Base-by-base conservation (phyloP, 2,797 vertebrate genomes). In the Smutsia temminckii region DNA sequence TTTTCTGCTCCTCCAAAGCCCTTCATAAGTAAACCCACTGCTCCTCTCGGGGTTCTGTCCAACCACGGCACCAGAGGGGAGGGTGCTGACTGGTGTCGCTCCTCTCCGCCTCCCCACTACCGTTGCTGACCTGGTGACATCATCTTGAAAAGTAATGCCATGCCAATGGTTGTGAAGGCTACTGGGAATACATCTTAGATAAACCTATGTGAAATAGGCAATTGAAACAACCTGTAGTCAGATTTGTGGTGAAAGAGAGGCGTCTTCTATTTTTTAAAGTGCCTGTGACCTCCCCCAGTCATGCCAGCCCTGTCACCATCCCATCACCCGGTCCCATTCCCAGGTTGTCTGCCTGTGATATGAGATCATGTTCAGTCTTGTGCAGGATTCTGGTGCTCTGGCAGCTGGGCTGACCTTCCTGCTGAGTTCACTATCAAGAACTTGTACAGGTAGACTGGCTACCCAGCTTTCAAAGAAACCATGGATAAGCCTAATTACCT, bases 1-100 rank as follows among this genome's bases (percentile, higher is more conserved):
- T 92, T 37, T 68, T 93, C 77, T 5, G 51, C 75, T 42, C 59
- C 92, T 66, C 66, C 69, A 20, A 92, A 92, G 40, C 20, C 17
- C 51, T 59, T 74, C 34, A 27, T 61, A 72, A 87, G 37, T 14
- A 64, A 95, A 16, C 17, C 2, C 20, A 12, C 6, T n/a, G 53
- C 63, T 71, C 18, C 12, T 0, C 27, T 83, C 32, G 29, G 59
- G 37, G 8, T 77, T 80, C 46, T 46, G 61, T 55, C 66, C 17
- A 20, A 20, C 6, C 0, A 0, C 9, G 23, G 37, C 8, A 0
- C 18, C 2, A 18, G 37, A 57, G 18, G 66, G 9, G 16, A 20
- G 64, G n/a, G 25, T 8, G 27, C 55, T 51, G 46, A 53, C 61
- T 66, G 16, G 2, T 17, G 12, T 51, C 37, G 8, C 32, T 14